Conservation (phyloP, 2,797 vertebrate genomes). For the Poecile montanus region DNA sequence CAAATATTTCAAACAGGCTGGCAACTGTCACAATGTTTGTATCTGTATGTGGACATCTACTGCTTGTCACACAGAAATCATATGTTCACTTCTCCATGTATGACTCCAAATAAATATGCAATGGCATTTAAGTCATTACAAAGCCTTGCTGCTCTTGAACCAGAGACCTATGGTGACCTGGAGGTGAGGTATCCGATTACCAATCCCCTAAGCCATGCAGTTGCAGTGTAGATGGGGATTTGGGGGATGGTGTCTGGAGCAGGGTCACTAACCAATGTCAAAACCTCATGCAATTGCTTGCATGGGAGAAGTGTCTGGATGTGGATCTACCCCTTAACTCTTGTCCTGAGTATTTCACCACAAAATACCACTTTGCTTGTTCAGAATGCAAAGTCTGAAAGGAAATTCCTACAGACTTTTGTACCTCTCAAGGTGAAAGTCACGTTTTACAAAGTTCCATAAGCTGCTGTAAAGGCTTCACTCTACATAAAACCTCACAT, state of each 20-base stretch:
- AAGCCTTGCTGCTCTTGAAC: constrained; percentile 31
- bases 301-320: not conserved
- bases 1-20: not conserved
- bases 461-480: not conserved
- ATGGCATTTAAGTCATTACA: not conserved
- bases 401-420: not conserved
- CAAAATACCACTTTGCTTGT: not conserved
- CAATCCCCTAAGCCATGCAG: constrained; percentile 49
- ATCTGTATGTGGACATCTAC: not conserved
- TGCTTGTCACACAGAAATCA: not conserved
- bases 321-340: not conserved
- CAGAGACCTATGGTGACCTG: constrained; percentile 30
- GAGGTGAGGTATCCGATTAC: constrained; percentile 54
- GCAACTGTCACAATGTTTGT: constrained; percentile 38
- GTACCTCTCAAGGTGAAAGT: not conserved
- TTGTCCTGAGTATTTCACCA: not conserved
- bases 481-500: not conserved
- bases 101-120: not conserved
- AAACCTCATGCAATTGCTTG: not conserved
- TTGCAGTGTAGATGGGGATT: constrained; percentile 53
- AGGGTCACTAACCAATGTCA: not conserved
- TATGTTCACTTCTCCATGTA: not conserved
- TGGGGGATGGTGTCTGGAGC: constrained; percentile 34
- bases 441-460: not conserved
- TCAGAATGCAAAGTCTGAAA: not conserved